Percentiles rank a stretch among this genome's conserved stretches.
Conservation (phyloP, 53 echinoderm and acorn worm species). For the Hippasteria phrygiana region DNA sequence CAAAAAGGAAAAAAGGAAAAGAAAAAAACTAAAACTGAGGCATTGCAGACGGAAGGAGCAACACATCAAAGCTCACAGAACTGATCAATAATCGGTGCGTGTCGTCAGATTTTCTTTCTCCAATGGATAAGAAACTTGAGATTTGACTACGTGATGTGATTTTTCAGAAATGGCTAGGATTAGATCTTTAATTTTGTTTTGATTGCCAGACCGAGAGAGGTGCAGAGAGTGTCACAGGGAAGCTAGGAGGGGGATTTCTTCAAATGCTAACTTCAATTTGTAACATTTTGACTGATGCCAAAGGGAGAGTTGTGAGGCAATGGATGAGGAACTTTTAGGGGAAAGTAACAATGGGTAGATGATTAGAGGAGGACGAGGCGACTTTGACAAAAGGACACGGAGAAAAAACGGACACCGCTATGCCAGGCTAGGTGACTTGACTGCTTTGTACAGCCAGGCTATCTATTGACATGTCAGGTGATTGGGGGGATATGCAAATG, state of each 20-base stretch:
- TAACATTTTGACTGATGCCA: background rate
- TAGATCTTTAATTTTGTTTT: background rate
- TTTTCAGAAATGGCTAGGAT: background rate
- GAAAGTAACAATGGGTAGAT: constrained; percentile 31
- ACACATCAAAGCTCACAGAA: background rate
- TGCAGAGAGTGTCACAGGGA: background rate
- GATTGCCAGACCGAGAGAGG: background rate
- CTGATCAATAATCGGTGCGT: constrained; percentile 10
- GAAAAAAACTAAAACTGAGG: background rate
- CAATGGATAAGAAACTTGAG: background rate
- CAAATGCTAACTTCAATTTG: background rate
- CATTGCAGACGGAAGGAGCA: background rate
- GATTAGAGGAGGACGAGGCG: constrained; percentile 38
- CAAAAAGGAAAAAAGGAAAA: background rate
- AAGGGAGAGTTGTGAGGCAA: background rate
- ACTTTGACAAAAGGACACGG: constrained; percentile 8
- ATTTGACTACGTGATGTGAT: background rate
- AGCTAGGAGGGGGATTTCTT: background rate
- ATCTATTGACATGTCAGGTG: constrained; percentile 51
- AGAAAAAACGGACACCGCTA: constrained; percentile 51
- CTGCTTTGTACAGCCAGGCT: constrained; percentile 55
- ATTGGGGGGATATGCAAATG: constrained; percentile 45
- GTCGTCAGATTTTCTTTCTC: background rate
- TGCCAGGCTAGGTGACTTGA: constrained; percentile 59
- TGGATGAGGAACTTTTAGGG: constrained; percentile 18